Base-by-base conservation (phyloP, 1,140 invertebrate species). In the Zaprionus ghesquierei region DNA sequence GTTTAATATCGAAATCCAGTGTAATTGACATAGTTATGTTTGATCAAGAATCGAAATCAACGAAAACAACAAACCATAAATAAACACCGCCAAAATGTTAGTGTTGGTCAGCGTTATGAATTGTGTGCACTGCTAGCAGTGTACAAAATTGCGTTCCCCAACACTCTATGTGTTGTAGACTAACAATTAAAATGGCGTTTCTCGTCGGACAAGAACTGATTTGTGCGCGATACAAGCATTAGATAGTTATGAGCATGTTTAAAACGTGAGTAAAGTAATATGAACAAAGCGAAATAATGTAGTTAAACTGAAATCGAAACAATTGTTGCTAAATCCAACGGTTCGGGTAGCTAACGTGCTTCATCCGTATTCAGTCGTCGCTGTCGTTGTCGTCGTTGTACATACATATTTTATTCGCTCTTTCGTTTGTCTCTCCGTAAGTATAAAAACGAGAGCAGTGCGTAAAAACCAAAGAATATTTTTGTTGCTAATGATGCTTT, bases 1-100 rank as follows among this genome's bases (percentile, higher is more conserved):
- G 90, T 13, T 92, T 87, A 69, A 92, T 91, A 74, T 93, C 93
- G n/a, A 93, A 89, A 73, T 94, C 92, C 2, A 94, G 90, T 59
- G 92, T 92, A 64, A 94, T 93, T 4, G 93, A 90, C 93, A 94
- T 94, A 60, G 15, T 94, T 60, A 22, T 84, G 51, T 60, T 35
- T 3, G 13, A 18, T 20, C 18, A 51, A 22, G 29, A 12, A 53
- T 5, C 29, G 23, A 15, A 13, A 44, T 2, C 20, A 27, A 41
- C 9, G 5, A 33, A 68, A 55, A 69, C 20, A 69, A n/a, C 9
- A 73, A 49, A 64, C 53, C 8, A 46, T 60, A 72, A 63, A 59
- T 20, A 70, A 78, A 64, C 53, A 63, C 38, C 71, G 75, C 69
- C 71, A 80, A 78, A 77, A 55, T 56, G 9, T 44, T 23, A 70